Percentiles rank a stretch among this genome's conserved stretches.
Conservation (phyloP, 1,140 invertebrate species). For the Wiebesia pumilae region DNA sequence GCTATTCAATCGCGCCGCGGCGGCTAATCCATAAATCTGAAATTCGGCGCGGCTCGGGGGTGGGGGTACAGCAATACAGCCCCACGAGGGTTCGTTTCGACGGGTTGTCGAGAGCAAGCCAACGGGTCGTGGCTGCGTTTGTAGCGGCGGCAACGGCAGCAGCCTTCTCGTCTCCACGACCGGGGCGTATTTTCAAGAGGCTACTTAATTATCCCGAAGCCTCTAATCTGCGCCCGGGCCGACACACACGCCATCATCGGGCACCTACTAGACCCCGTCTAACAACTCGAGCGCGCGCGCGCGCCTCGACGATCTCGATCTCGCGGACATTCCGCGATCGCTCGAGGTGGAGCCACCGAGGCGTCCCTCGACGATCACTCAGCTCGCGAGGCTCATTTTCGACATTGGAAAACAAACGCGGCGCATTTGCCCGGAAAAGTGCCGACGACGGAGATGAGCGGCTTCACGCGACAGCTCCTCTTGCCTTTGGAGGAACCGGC, state of each 20-base stretch:
- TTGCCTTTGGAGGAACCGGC: slow-evolving; percentile 69
- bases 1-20: slow-evolving; percentile 9
- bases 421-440: no score
- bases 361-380: no score
- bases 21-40: slow-evolving; percentile 41
- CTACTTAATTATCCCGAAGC: slow-evolving; percentile 74
- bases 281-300: neutral
- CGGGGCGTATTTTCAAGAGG: slow-evolving; percentile 72
- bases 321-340: neutral
- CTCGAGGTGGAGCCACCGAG: no score
- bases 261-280: neutral
- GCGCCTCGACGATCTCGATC: neutral
- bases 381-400: no score
- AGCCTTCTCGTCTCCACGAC: slow-evolving; percentile 24
- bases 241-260: slow-evolving; percentile 63
- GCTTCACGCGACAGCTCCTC: slow-evolving; percentile 72
- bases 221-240: slow-evolving; percentile 73
- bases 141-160: neutral
- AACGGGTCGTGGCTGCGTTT: neutral
- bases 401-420: no score
- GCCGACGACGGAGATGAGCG: slow-evolving; percentile 47
- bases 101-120: slow-evolving; percentile 28
- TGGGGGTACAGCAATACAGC: no score
- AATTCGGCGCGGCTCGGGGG: no score
- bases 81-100: slow-evolving; percentile 12